A percentile compares a stretch with the other conserved stretches of the same genome.
Evolutionary conservation across 2,888 invertebrate genomes (phyloP).

Genomic region (Cremastinae sp.): DNA sequence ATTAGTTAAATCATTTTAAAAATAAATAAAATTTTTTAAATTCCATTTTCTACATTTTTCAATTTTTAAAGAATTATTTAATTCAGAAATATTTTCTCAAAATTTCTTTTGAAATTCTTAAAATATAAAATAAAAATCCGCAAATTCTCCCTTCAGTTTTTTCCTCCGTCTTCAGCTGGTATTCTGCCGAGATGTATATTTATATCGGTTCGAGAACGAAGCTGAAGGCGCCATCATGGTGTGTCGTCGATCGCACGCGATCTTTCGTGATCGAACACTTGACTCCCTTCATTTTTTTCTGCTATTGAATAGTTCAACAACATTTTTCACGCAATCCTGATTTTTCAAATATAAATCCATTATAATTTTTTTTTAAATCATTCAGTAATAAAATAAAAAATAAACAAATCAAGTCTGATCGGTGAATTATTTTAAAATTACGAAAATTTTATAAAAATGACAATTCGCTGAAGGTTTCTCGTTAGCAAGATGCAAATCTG

Average conservation of each 20-base stretch:
- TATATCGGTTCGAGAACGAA: constrained; percentile 3
- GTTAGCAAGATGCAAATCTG: constrained; percentile 14
- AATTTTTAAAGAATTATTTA: no score
- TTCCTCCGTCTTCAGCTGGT: no score
- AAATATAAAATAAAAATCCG: no score
- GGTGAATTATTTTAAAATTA: background rate
- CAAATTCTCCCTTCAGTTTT: no score
- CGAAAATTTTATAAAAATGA: background rate
- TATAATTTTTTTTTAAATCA: no score
- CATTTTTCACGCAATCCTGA: background rate
- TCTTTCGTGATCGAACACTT: constrained; percentile 60
- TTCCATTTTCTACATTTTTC: no score
- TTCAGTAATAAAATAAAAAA: no score
- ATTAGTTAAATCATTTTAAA: no score
- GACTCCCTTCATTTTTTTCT: constrained; percentile 43
- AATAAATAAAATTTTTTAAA: no score
- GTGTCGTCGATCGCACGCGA: constrained; percentile 63
- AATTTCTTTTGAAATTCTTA: no score
- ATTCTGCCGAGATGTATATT: background rate
- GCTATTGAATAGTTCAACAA: background rate
- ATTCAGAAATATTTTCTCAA: no score
- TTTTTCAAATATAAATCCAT: constrained; percentile 1
- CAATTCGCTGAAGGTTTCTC: constrained; percentile 3
- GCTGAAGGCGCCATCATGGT: constrained; percentile 54
- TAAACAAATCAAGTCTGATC: background rate